phyloP scores from a whole-genome alignment of 2,113 vertebrate genomes.

The Phalacrocorax aristotelis region DNA sequence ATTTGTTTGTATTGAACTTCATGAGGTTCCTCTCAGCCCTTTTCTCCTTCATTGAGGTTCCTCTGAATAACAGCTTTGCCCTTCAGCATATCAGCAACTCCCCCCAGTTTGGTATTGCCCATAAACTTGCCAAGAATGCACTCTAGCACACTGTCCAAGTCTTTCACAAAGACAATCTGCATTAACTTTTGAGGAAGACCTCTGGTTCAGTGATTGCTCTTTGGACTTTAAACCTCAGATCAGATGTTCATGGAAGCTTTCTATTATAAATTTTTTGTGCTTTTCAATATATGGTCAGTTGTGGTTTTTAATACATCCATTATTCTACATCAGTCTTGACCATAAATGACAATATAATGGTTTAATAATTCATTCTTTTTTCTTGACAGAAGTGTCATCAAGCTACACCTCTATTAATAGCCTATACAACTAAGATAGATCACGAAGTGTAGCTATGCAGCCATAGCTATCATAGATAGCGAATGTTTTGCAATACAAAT shows the following conservation, averaged over 20 bases:
- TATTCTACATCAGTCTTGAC: neutral
- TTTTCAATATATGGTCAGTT: neutral
- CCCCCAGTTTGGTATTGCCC: no score
- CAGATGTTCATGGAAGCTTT: neutral
- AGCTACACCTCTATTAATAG: neutral
- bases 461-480: neutral
- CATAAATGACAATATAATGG: neutral
- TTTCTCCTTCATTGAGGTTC: neutral
- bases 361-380: neutral
- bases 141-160: neutral
- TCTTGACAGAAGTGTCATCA: neutral
- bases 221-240: neutral
- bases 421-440: neutral
- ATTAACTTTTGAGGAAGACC: neutral
- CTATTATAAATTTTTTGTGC: neutral
- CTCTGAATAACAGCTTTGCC: neutral
- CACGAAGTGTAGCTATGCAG: neutral
- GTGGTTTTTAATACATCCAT: neutral
- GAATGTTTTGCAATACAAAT: neutral
- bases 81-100: neutral
- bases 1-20: neutral
- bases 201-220: neutral
- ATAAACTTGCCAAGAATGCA: neutral
- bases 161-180: neutral
- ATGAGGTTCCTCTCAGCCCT: rapidly evolving